Evolutionary conservation across 2,113 vertebrate genomes (phyloP), one percentile per base, ranked within the genome.

Genomic region (Otolemur garnettii): DNA sequence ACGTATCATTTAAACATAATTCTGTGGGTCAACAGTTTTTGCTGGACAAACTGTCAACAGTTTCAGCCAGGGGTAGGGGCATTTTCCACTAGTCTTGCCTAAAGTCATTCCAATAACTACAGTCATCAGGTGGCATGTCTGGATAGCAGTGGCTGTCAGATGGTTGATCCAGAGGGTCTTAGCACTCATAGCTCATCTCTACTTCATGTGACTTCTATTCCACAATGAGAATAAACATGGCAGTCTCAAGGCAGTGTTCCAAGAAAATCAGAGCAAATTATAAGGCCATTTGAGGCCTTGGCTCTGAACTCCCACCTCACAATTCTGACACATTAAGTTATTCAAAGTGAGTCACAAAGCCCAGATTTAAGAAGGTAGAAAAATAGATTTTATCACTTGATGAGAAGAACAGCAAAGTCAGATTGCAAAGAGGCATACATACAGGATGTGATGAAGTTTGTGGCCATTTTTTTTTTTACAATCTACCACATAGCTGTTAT

Each of bases 1-100:
- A 85, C 7, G 81, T 84, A 91, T 88, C 8, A 26, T 77, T 69
- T 91, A 77, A 28, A 68, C n/a, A 69, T 83, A 72, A 87, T 86
- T 90, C 38, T 83, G 12, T 28, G 24, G 14, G 11, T 92, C 26
- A 84, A 18, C 1, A 75, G 18, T 93, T 93, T 91, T 24, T 21
- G 5, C 4, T 53, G 10, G n/a, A n/a, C 45, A 45, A 45, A 45
- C 45, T 45, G 45, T 45, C 45, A 45, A 45, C 45, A 45, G 45
- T 45, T 1, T 94, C 15, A 86, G 24, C 14, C 57, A 26, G 18
- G 55, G 9, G 13, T 33, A 7, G 5, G 45, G 8, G 4, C 24
- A 28, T 87, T 81, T 78, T 85, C 45, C 77, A 21, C 15, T 10
- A 1, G 11, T 68, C 28, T 95, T 28, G 30, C 62, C 5, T 45